Percentiles rank a stretch among this genome's conserved stretches.
Conservation (phyloP, 2,888 invertebrate genomes). For the Formica aserva region DNA sequence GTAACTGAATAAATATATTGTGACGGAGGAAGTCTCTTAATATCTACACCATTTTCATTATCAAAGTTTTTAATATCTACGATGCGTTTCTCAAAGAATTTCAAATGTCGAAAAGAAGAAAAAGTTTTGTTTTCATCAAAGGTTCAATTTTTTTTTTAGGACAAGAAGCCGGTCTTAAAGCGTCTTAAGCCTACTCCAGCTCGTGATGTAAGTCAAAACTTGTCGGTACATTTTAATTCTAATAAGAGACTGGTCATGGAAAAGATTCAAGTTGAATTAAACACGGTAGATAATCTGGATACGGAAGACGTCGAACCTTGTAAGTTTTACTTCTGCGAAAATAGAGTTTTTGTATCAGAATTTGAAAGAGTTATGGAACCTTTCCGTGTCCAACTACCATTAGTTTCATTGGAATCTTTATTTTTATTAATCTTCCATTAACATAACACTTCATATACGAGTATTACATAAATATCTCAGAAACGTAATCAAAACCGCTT, state of each 20-base stretch:
- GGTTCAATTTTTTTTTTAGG: constrained; percentile 72
- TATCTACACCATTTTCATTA: neutral
- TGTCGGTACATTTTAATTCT: constrained; percentile 83
- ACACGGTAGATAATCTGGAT: constrained; percentile 71
- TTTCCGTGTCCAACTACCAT: neutral
- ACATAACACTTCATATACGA: neutral
- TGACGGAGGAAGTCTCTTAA: neutral
- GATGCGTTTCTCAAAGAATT: neutral
- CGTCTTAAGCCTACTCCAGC: constrained; percentile 73
- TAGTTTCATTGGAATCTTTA: constrained; percentile 28
- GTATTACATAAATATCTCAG: neutral
- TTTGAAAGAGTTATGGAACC: constrained; percentile 34
- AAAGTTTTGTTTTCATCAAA: constrained; percentile 45
- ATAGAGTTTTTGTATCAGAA: neutral
- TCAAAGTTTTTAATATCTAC: neutral
- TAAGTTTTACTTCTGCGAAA: constrained; percentile 72
- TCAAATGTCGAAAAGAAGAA: neutral
- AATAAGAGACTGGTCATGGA: constrained; percentile 83
- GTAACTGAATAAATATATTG: constrained; percentile 5
- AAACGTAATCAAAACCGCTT: neutral
- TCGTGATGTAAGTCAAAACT: constrained; percentile 81
- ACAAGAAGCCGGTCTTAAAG: constrained; percentile 77
- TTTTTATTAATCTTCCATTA: neutral
- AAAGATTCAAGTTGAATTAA: constrained; percentile 83
- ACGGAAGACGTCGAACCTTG: constrained; percentile 76